Base-by-base conservation (phyloP, 2,113 vertebrate genomes). In the Oostethus manadensis region DNA sequence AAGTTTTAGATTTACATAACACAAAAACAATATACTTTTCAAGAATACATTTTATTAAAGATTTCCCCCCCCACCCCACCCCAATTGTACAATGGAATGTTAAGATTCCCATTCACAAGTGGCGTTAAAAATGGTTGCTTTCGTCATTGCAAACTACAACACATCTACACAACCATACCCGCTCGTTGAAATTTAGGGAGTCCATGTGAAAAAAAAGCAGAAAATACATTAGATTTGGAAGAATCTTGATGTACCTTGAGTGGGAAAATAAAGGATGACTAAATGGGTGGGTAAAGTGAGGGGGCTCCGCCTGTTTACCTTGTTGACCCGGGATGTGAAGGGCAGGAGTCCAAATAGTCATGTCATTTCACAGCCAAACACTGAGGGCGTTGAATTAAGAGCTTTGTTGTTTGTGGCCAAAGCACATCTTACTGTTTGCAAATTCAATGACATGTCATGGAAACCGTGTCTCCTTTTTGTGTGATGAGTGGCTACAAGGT, bases 31-130 rank as follows among this genome's bases (percentile, higher is more conserved):
- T 15, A 45, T 45, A 68, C 53, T 66, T 78, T 79, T 82, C 76
- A 82, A 90, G 88, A 92, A 91, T 89, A 92, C 83, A 89, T 86
- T 96, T 95, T 96, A 94, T 93, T 93, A 91, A 90, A 91, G 91
- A 77, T 68, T 78, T 40, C 74, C 78, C 60, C 65, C 51, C 57
- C 81, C 29, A 33, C 29, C 29, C 29, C 26, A 29, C 26, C n/a
- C 82, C 81, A 86, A 77, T 85, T 86, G 77, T 89, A 93, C 90
- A 93, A 72, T 92, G 94, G 94, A 98, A 98, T 97, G 94, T 93
- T 84, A 84, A 88, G 90, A 88, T 82, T 85, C 84, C 90, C 92
- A 91, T 89, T 83, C 81, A 82, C 85, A 69, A 88, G 71, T 81
- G 88, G 85, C 78, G 89, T 91, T 93, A 93, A 92, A 94, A 94